Conservation (phyloP, 2,888 invertebrate genomes). For the Sarcophaga variegata region DNA sequence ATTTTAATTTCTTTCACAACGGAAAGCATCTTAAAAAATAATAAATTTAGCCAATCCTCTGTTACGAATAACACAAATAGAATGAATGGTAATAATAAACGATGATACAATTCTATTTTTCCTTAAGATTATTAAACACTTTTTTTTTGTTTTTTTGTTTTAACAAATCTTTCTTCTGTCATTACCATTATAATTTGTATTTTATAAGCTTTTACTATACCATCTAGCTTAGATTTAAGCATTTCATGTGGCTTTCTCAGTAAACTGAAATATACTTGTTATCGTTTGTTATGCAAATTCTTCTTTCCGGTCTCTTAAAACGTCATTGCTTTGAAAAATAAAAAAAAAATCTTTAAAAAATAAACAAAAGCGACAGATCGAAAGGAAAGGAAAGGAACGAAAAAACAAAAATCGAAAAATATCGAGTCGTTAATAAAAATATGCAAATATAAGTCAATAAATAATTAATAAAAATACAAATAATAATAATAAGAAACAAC, state of each 20-base stretch:
- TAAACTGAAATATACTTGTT: conserved; percentile 12
- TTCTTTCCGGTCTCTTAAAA: conserved; percentile 40
- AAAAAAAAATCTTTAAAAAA: conserved; percentile 2
- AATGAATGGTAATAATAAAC: too few relatives aligned
- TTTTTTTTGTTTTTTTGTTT: too few relatives aligned
- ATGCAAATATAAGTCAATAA: neutral
- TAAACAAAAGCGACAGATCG: neutral
- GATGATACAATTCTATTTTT: too few relatives aligned
- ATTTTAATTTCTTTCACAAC: too few relatives aligned
- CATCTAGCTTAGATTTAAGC: neutral
- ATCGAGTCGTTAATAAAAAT: neutral
- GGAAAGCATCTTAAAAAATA: too few relatives aligned
- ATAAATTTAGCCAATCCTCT: too few relatives aligned
- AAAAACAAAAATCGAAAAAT: conserved; percentile 9
- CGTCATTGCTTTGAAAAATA: conserved; percentile 54
- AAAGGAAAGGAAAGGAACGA: neutral
- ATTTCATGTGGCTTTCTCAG: neutral
- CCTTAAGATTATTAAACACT: too few relatives aligned
- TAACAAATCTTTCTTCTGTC: neutral
- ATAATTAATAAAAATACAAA: conserved; percentile 9
- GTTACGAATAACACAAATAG: too few relatives aligned
- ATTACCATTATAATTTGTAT: neutral
- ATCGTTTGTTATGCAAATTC: conserved; percentile 40
- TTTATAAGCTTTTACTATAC: neutral
- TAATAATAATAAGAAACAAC: conserved; percentile 7